These are phyloP conservation scores for Cartodere bifasciata DNA, from an alignment of 2,888 invertebrate species.

Conservation along the genomic window DNA sequence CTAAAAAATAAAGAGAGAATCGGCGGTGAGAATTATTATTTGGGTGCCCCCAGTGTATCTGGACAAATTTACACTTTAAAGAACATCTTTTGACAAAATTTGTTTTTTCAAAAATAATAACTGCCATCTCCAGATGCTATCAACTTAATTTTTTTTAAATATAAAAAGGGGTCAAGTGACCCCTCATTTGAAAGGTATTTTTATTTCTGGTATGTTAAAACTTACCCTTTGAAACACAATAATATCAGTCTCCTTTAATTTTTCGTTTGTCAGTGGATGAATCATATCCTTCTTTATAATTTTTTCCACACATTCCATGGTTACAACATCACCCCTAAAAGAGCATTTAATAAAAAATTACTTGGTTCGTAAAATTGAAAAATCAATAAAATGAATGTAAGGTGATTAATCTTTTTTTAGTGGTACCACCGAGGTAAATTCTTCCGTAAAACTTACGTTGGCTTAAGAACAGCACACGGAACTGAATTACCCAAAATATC, in stretches of 20 bases:
- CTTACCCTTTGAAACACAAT: constrained; percentile 77
- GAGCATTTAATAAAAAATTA: constrained; percentile 2
- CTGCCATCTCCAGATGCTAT: no score
- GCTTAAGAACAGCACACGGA: constrained; percentile 82
- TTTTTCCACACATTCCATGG: constrained; percentile 92
- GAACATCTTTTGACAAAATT: background rate
- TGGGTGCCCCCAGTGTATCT: constrained; percentile 3
- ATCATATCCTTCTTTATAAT: constrained; percentile 93
- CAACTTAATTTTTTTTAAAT: no score
- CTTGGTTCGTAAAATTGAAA: no score
- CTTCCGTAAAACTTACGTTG: constrained; percentile 51
- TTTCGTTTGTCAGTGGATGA: constrained; percentile 81
- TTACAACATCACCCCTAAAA: constrained; percentile 83
- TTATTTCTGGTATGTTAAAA: constrained; percentile 9
- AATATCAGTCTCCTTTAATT: constrained; percentile 80
- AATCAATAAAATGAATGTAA: no score
- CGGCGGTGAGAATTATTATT: background rate
- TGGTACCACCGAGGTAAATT: no score
- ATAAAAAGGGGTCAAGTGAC: background rate
- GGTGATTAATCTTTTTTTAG: no score
- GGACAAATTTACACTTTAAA: background rate
- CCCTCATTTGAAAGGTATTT: no score
- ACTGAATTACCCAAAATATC: constrained; percentile 91
- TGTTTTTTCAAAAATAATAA: background rate
- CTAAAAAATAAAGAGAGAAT: constrained; percentile 35